phyloP scores from a whole-genome alignment of 1,140 invertebrate species.

The Heliconius melpomene region DNA sequence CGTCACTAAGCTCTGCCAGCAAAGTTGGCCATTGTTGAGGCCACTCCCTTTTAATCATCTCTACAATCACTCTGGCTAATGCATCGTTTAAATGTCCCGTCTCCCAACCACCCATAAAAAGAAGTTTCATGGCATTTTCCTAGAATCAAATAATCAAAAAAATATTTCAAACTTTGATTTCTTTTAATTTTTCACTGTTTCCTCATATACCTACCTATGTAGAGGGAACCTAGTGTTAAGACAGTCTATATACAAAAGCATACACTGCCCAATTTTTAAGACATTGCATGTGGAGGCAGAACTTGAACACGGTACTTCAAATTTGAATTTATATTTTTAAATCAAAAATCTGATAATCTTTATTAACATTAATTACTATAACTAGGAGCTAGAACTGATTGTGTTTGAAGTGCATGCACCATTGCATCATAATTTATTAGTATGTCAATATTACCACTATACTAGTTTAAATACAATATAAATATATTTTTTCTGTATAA shows the following conservation, averaged over 20 bases:
- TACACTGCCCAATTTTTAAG: too few species aligned
- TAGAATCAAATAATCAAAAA: slow-evolving; percentile 44
- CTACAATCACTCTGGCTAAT: slow-evolving; percentile 92
- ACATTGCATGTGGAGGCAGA: too few species aligned
- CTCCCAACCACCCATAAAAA: slow-evolving; percentile 86
- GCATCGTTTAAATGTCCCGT: slow-evolving; percentile 92
- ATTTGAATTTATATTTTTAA: too few species aligned
- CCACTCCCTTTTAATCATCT: slow-evolving; percentile 97
- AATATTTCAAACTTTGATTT: not conserved
- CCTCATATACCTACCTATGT: too few species aligned
- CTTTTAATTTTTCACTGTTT: too few species aligned
- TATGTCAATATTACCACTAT: not conserved
- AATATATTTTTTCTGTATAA: not conserved
- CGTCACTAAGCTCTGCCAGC: slow-evolving; percentile 89
- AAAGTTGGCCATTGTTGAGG: slow-evolving; percentile 96
- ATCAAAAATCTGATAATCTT: too few species aligned
- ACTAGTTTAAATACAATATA: not conserved
- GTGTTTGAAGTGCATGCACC: not conserved
- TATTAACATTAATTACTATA: not conserved
- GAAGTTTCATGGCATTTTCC: slow-evolving; percentile 91
- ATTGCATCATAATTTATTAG: not conserved
- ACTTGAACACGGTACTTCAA: too few species aligned
- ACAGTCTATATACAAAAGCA: too few species aligned
- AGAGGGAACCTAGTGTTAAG: too few species aligned
- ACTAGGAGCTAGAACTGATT: not conserved